Base-by-base conservation (phyloP, 1,140 invertebrate genomes). In the Lepidostoma basale region DNA sequence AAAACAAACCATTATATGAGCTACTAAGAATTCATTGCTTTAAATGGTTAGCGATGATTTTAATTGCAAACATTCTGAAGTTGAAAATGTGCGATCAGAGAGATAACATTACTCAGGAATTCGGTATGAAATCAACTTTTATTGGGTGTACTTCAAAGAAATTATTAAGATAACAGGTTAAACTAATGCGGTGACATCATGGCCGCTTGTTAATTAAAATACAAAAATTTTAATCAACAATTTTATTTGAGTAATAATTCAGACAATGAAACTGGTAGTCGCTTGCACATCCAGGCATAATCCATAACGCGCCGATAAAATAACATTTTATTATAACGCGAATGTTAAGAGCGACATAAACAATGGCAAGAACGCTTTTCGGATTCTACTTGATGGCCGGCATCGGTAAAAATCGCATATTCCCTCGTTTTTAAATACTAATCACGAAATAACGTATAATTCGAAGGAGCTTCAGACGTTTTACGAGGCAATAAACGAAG, bases 331-430 rank as follows among this genome's bases (percentile, higher is more conserved):
- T 39, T 22, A 39, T 59, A 59, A 59, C 22, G 54, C 18, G 18
- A 47, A 63, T 47, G 42, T 47, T 47, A 47, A 26, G 9, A 42
- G 49, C 30, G 28, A 25, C 33, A 65, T 65, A 65, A 65, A 65
- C 28, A 65, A 63, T 30, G 26, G n/a, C 23, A 20, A 20, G 16
- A 14, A 49, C 60, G 22, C 42, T 26, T 56, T 28, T 30, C 6
- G 14, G 4, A 49, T 49, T 49, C 39, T 14, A 23, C 56, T 44
- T 16, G 12, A 26, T 45, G 18, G 52, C 52, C 52, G 52, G 30
- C n/a, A 28, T 36, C 62, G 36, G 16, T 54, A 26, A 65, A n/a
- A 65, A 65, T 40, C 44, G 44, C 62, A 56, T 65, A 65, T 39
- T 64, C 42, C 22, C 44, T 52, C 25, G 14, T 63, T 62, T 45